Conservation (phyloP, 2,797 vertebrate genomes). For the Limosa lapponica region DNA sequence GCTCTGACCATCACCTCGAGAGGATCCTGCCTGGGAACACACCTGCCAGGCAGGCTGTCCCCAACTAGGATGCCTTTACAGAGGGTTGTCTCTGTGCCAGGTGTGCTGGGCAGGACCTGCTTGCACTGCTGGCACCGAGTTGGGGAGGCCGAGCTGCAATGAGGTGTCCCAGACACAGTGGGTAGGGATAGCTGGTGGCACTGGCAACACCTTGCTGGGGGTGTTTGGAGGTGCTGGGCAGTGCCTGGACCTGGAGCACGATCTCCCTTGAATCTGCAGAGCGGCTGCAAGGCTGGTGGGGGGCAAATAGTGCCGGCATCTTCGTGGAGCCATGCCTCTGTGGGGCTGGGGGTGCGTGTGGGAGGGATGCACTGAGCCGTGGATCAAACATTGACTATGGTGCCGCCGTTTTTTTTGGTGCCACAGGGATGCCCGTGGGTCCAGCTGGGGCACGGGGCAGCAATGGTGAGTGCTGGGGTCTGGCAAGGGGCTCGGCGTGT, state of each 20-base stretch:
- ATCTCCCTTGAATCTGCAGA: background rate
- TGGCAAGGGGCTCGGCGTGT: accelerated
- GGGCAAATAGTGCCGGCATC: background rate
- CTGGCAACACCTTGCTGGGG: background rate
- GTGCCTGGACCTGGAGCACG: accelerated
- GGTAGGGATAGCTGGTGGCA: background rate
- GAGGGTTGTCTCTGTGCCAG: background rate
- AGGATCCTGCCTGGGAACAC: background rate
- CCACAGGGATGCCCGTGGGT: background rate
- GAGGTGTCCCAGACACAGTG: background rate
- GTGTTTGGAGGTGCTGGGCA: background rate
- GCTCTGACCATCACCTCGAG: background rate
- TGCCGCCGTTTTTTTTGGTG: background rate
- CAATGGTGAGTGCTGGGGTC: background rate
- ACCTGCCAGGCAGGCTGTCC: background rate
- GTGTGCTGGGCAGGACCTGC: background rate
- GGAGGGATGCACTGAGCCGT: background rate
- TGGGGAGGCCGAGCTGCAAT: background rate
- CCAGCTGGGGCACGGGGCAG: background rate
- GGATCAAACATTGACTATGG: background rate
- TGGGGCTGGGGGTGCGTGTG: background rate
- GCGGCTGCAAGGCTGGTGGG: background rate
- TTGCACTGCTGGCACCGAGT: background rate
- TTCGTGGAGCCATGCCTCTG: background rate
- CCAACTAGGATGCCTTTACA: background rate